Conservation (phyloP, 2,797 vertebrate species). For the Poeciliopsis infans region DNA sequence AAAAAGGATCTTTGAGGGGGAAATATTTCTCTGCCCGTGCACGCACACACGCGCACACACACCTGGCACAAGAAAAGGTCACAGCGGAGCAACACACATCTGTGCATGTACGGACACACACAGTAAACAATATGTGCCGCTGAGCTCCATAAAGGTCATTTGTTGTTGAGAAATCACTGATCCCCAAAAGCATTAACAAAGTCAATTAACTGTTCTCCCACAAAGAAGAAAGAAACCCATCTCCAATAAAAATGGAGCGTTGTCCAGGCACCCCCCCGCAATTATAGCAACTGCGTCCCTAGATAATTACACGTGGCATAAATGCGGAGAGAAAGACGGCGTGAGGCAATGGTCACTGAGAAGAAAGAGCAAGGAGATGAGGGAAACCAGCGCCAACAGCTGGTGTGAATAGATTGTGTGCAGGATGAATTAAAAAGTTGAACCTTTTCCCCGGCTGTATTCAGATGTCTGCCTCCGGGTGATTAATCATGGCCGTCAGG, state of each 20-base stretch:
- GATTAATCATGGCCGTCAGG: slow-evolving; percentile 98
- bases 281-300: slow-evolving; percentile 74
- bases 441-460: slow-evolving; percentile 87
- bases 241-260: slow-evolving; percentile 74
- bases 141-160: slow-evolving; percentile 81
- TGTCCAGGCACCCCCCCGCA: slow-evolving; percentile 71
- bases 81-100: slow-evolving; percentile 9
- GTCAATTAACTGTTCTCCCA: slow-evolving; percentile 78
- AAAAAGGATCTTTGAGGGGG: slow-evolving; percentile 71
- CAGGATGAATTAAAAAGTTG: slow-evolving; percentile 87
- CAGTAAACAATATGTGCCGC: slow-evolving; percentile 70
- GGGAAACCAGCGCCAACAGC: slow-evolving; percentile 79
- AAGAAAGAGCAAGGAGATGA: slow-evolving; percentile 78
- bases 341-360: slow-evolving; percentile 77
- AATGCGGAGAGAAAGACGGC: slow-evolving; percentile 73
- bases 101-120: slow-evolving; percentile 34
- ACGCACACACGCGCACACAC: slow-evolving; percentile 64
- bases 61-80: slow-evolving; percentile 14
- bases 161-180: slow-evolving; percentile 80
- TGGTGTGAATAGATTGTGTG: slow-evolving; percentile 87
- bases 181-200: slow-evolving; percentile 81
- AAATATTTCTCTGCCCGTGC: slow-evolving; percentile 63
- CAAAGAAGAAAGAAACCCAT: slow-evolving; percentile 74
- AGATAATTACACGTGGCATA: slow-evolving; percentile 75
- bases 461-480: slow-evolving; percentile 91